Evolutionary conservation across 1,140 invertebrate genomes (phyloP), one percentile per base, ranked within the genome.

Genomic region (Chymomyza costata): DNA sequence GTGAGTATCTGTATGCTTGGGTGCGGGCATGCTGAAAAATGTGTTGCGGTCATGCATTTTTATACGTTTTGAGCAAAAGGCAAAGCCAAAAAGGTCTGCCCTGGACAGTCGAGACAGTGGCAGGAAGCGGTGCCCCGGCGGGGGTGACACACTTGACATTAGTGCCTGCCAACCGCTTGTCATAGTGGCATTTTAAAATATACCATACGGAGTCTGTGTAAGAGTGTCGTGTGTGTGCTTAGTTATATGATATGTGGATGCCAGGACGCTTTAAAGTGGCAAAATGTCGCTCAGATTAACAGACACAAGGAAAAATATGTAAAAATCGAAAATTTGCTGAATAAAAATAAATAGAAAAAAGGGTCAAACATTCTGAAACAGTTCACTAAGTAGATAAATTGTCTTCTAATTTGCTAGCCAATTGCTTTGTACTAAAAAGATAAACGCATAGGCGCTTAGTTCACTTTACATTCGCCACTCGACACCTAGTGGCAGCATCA

Each of bases 21-120:
- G 13, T 25, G 40, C 31, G 32, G 15, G 34, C 34, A 19, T 34
- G 40, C 44, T 63, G 71, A 70, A 57, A 66, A 71, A 76, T 78
- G 71, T 78, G 48, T 78, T 76, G 71, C 54, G 71, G 71, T 78
- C 71, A 76, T 76, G 71, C 71, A 76, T 78, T 71, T 76, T 78
- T 66, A 71, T 76, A 56, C 50, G 55, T 46, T 61, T 56, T 50
- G 8, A 10, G 52, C 57, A 45, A 41, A 58, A 28, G 46, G 41
- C 58, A 53, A 49, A 39, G 51, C 43, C 38, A 49, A 18, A 21
- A 34, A 25, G 3, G 43, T 13, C 11, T 15, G 35, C 17, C n/a
- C 17, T 32, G 30, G n/a, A n/a, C 17, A 41, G 41, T 11, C 32
- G 7, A 14, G 19, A 11, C 40, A 49, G 52, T 31, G 43, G 19